Conservation (phyloP, 2,797 vertebrate genomes). For the Octomys mimax region DNA sequence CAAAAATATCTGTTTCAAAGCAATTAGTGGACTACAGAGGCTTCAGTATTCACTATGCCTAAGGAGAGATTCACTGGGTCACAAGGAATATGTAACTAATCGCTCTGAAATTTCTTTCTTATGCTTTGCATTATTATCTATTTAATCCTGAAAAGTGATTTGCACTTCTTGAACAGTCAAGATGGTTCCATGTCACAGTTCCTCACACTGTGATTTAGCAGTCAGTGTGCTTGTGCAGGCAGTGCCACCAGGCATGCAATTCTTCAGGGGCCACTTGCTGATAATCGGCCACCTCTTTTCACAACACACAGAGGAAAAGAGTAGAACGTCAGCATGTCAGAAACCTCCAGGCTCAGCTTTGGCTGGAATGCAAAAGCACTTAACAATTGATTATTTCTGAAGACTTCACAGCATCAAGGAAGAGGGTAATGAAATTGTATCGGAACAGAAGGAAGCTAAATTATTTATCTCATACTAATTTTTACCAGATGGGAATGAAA, state of each 20-base stretch:
- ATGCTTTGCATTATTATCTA: not conserved
- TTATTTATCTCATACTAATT: constrained; percentile 81
- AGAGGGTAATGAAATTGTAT: constrained; percentile 70
- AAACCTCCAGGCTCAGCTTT: not conserved
- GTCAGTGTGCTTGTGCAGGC: not conserved
- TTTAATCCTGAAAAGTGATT: constrained; percentile 43
- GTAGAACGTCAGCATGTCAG: constrained; percentile 58
- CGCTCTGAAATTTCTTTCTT: not conserved
- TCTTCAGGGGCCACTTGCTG: constrained; percentile 46
- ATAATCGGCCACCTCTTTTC: constrained; percentile 44
- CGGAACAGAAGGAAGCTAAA: constrained; percentile 80
- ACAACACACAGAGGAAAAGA: constrained; percentile 39
- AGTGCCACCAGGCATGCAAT: not conserved
- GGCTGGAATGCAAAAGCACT: constrained; percentile 40
- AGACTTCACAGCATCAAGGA: constrained; percentile 73
- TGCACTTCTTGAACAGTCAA: constrained; percentile 6
- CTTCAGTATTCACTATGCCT: not conserved
- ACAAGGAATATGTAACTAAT: not conserved
- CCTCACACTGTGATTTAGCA: not conserved
- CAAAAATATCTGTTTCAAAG: constrained; percentile 43
- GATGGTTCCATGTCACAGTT: not conserved
- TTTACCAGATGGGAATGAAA: constrained; percentile 77
- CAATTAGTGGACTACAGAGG: constrained; percentile 32
- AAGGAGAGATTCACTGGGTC: not conserved
- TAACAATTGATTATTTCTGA: constrained; percentile 77